Base-by-base conservation (phyloP, 2,113 vertebrate genomes). In the Peromyscus maniculatus region DNA sequence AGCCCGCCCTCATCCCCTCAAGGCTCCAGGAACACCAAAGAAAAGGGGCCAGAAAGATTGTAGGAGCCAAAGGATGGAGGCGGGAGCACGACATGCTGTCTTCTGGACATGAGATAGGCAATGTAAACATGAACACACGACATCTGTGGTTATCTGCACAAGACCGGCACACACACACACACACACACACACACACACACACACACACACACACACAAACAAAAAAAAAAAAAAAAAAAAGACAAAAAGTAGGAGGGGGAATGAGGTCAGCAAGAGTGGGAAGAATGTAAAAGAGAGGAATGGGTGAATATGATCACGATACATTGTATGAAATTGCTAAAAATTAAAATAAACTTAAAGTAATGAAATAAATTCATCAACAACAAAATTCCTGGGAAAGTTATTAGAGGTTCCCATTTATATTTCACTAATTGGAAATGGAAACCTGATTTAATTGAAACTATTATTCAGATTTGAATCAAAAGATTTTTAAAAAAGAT, bases 361-460 rank as follows among this genome's bases (percentile, higher is more conserved):
- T 22, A 87, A 28, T 46, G 28, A 31, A 19, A 69, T 21, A 87
- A 67, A 87, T 67, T 72, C 31, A 69, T 7, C 87, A 72, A 16
- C 43, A 88, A 88, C 22, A 89, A 95, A 78, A 71, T 93, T 78
- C 39, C 59, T 28, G 5, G 52, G 28, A 90, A 79, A 22, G 12
- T 71, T 84, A 17, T 3, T 91, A 91, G 3, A 93, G 26, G 43
- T 79, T 89, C 15, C 57, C 94, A 96, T 88, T 90, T 93, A 89
- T 57, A 52, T 71, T 87, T 91, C 2, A 26, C 49, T 95, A 67
- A 67, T 36, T 36, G 19, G 33, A 87, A 46, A 94, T 92, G 28
- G 71, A 72, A 96, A 91, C 67, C 5, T 87, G 80, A 94, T 93
- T 95, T 95, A 97, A 96, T 92, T 92, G 69, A 89, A 31, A 91